phyloP scores from a whole-genome alignment of 2,888 invertebrate genomes.

The Exephanes ischioxanthus region DNA sequence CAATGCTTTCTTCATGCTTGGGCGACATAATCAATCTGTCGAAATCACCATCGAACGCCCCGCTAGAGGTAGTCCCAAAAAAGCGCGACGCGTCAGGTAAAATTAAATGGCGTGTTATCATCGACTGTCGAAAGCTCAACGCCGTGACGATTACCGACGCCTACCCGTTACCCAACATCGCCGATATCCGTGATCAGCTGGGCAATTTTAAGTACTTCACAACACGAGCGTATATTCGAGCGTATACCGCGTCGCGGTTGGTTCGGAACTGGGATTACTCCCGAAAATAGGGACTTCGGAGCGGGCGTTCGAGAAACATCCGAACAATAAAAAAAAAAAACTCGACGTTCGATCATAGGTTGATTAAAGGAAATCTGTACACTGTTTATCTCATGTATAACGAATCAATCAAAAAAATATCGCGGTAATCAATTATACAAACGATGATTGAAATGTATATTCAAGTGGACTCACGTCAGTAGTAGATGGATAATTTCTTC shows the following conservation, averaged over 20 bases:
- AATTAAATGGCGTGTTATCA: conserved; percentile 59
- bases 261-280: no score
- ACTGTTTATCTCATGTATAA: background rate
- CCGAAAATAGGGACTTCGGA: no score
- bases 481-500: conserved; percentile 89
- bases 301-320: no score
- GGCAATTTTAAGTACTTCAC: conserved; percentile 73
- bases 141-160: conserved; percentile 54
- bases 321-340: no score
- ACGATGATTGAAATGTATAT: background rate
- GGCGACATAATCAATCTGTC: conserved; percentile 74
- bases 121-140: conserved; percentile 63
- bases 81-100: conserved; percentile 70
- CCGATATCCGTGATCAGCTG: conserved; percentile 73
- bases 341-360: background rate
- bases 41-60: conserved; percentile 78
- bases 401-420: background rate
- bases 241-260: no score
- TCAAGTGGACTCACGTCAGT: conserved; percentile 88
- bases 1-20: conserved; percentile 33
- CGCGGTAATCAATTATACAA: background rate
- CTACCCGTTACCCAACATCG: conserved; percentile 63
- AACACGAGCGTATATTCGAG: conserved; percentile 37
- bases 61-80: conserved; percentile 80
- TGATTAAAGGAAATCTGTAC: background rate